A percentile compares a stretch with the other conserved stretches of the same genome.
Evolutionary conservation across 2,888 invertebrate genomes (phyloP).

Genomic region (Drosophila birchii): DNA sequence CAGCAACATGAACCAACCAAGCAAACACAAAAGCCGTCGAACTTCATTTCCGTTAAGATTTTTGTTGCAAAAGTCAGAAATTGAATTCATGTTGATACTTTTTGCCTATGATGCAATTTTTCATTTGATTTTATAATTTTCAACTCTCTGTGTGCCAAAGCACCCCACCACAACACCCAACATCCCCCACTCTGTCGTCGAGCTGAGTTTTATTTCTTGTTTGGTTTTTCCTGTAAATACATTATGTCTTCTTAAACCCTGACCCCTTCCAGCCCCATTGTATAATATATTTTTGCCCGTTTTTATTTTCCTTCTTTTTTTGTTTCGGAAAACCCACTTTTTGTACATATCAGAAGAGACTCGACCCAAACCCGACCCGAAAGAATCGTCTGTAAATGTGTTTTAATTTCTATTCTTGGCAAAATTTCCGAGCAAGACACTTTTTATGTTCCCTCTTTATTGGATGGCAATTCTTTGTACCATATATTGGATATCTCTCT

Average conservation of each 20-base stretch:
- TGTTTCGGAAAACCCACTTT: slow-evolving; percentile 26
- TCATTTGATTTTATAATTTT: slow-evolving; percentile 60
- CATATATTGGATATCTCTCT: slow-evolving; percentile 64
- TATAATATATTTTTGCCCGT: slow-evolving; percentile 38
- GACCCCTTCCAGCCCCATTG: slow-evolving; percentile 13
- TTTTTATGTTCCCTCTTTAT: slow-evolving; percentile 51
- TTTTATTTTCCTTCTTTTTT: slow-evolving; percentile 45
- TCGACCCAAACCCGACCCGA: slow-evolving; percentile 21
- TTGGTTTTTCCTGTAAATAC: slow-evolving; percentile 47
- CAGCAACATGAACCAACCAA: slow-evolving; percentile 28
- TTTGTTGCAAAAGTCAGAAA: slow-evolving; percentile 79
- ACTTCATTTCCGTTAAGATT: slow-evolving; percentile 83
- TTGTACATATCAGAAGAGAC: slow-evolving; percentile 41
- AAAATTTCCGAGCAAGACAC: slow-evolving; percentile 61
- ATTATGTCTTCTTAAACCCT: slow-evolving; percentile 21
- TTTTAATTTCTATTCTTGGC: slow-evolving; percentile 47
- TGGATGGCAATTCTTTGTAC: slow-evolving; percentile 65
- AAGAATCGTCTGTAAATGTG: slow-evolving; percentile 45
- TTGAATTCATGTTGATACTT: slow-evolving; percentile 82
- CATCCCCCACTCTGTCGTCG: slow-evolving; percentile 1
- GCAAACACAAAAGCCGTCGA: slow-evolving; percentile 57
- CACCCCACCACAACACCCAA: slow-evolving; percentile 14
- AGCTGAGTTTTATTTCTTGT: slow-evolving; percentile 10
- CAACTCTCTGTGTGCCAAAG: slow-evolving; percentile 54
- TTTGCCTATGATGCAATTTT: slow-evolving; percentile 83